Evolutionary conservation across 2,797 vertebrate species (phyloP), one percentile per base, ranked within the genome.

Genomic region (Manis crassicaudata): DNA sequence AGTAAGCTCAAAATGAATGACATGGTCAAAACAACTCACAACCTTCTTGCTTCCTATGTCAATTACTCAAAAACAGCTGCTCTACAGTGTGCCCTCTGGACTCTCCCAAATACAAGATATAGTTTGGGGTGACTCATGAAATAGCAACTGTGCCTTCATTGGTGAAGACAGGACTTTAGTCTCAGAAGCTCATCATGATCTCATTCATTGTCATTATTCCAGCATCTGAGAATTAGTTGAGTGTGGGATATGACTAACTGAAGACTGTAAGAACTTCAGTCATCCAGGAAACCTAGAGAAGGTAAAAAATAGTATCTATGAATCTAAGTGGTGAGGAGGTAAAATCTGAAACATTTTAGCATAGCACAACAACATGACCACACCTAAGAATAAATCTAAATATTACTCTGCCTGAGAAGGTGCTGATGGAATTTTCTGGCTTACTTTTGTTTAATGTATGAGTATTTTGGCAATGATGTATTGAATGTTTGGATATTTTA

Each of bases 51-150:
- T 96, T 95, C 92, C 87, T 95, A 29, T 9, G 54, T 86, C 60
- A 87, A 60, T 52, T 88, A 88, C 46, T 91, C 43, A 70, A 43
- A 96, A 95, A 79, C 2, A 25, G 37, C 37, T 73, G 37, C 84
- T 52, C n/a, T 94, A 29, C 92, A 79, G 27, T 86, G 32, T 89
- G 37, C 3, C 46, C 94, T 92, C 52, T 95, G 68, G 50, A 91
- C n/a, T 93, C 18, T 86, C 21, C 91, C 72, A 96, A 90, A 81
- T 25, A 0, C 21, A 97, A 96, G 88, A 62, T 46, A 91, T 60
- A 82, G 56, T 94, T 96, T 92, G 58, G n/a, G 32, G 54, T 97
- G 96, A 97, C 46, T 96, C 90, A 95, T 77, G 32, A 60, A 86
- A n/a, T 21, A 73, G 76, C 92, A 67, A 91, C 88, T 77, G 9